These are phyloP conservation scores for Heliothis peltigera DNA, from an alignment of 2,888 invertebrate species.

Conservation along the genomic window DNA sequence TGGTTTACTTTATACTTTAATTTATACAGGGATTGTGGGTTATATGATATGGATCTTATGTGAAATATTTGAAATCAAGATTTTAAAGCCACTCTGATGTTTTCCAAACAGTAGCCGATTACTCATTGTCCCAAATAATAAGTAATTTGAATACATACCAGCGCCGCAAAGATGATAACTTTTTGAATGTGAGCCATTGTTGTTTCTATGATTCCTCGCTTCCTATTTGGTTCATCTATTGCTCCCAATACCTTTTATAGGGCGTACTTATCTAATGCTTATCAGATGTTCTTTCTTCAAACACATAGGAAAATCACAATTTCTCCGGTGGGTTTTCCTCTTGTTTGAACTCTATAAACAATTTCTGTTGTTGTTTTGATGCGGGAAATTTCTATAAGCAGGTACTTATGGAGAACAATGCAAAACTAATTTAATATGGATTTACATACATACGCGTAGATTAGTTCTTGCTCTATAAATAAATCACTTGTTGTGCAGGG, in stretches of 20 bases:
- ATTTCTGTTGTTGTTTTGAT: slow-evolving; percentile 24
- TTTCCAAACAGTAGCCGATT: neutral
- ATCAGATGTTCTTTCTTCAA: slow-evolving; percentile 52
- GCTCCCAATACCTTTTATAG: slow-evolving; percentile 43
- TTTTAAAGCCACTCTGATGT: neutral
- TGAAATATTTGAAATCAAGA: no score
- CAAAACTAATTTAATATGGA: slow-evolving; percentile 2
- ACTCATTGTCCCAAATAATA: neutral
- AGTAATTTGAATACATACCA: slow-evolving; percentile 40
- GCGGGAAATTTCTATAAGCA: slow-evolving; percentile 10
- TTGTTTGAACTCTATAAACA: slow-evolving; percentile 44
- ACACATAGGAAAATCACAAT: slow-evolving; percentile 67
- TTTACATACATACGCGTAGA: neutral
- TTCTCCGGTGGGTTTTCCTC: slow-evolving; percentile 65
- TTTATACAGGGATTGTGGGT: no score
- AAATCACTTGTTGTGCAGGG: neutral
- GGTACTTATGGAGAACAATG: neutral
- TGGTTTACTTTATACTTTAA: no score
- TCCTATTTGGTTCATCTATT: slow-evolving; percentile 19
- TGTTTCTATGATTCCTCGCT: slow-evolving; percentile 17
- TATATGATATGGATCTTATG: no score
- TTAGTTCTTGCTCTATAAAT: neutral
- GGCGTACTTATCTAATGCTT: slow-evolving; percentile 43
- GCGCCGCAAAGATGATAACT: slow-evolving; percentile 29
- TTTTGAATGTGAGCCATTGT: slow-evolving; percentile 46